phyloP scores from a whole-genome alignment of 2,888 invertebrate genomes.

The Lydus trimaculatus region DNA sequence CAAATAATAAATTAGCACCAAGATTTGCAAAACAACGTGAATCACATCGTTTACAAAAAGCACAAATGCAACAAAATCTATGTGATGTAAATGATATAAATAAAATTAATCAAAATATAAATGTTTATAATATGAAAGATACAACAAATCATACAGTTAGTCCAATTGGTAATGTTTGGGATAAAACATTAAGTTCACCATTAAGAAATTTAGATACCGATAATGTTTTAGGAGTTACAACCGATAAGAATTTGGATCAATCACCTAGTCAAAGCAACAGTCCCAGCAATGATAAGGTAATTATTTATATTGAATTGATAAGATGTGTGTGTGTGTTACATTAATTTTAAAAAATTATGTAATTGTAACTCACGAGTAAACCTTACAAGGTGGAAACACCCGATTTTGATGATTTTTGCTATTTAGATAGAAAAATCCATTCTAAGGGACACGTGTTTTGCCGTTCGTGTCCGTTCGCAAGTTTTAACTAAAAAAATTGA shows the following conservation, averaged over 20 bases:
- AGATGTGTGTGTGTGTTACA: too few species aligned
- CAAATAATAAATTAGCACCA: constrained; percentile 76
- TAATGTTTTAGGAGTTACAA: constrained; percentile 47
- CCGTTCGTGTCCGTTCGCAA: too few species aligned
- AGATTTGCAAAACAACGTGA: constrained; percentile 79
- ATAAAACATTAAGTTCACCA: constrained; percentile 79
- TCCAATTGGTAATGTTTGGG: constrained; percentile 81
- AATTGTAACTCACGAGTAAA: too few species aligned
- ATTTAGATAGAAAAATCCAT: too few species aligned
- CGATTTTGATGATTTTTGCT: too few species aligned
- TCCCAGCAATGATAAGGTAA: constrained; percentile 53
- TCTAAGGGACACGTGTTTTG: too few species aligned
- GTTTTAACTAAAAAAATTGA: too few species aligned
- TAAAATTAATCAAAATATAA: constrained; percentile 52
- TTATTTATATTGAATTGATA: constrained; percentile 5
- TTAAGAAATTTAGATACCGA: constrained; percentile 64
- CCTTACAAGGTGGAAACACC: too few species aligned
- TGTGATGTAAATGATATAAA: constrained; percentile 63
- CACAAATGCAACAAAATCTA: constrained; percentile 58
- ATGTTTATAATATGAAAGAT: constrained; percentile 53
- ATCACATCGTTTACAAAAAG: constrained; percentile 64
- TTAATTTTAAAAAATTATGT: too few species aligned
- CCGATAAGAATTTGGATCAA: constrained; percentile 56
- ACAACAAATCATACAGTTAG: constrained; percentile 70
- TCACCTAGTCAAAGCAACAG: constrained; percentile 64